Base-by-base conservation (phyloP, 2,113 vertebrate species). In the Turnix velox region DNA sequence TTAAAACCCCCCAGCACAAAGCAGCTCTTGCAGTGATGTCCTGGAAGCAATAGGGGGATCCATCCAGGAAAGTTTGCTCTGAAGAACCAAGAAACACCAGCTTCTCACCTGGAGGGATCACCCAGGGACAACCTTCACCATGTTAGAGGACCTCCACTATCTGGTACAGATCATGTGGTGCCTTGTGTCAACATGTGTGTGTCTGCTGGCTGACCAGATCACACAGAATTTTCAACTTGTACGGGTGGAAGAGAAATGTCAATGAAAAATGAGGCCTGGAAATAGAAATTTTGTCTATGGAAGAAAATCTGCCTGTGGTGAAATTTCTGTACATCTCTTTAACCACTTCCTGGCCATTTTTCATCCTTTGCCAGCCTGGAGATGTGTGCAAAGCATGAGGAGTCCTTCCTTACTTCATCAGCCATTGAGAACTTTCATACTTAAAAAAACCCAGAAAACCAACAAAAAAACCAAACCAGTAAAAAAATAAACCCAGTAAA, bases 111-210 rank as follows among this genome's bases (percentile, higher is more conserved):
- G n/a, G 20, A 75, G 11, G 31, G n/a, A 25, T 40, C 9, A 81
- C 23, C 14, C 43, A 18, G 30, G 12, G 31, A 65, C 11, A 61
- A 7, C 3, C 3, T 12, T 23, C 39, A n/a, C 9, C 9, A 35
- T 14, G 6, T 30, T 5, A 27, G 4, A 7, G n/a, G 39, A 62
- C 18, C 10, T 74, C 65, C 23, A 15, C 19, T 31, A 3, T 2
- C 58, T 17, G 33, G 3, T 35, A 18, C 1, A 0, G 40, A 14
- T 17, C 16, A 2, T 19, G 20, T 9, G 9, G 2, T 27, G 6
- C 20, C 39, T 35, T 7, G 30, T n/a, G 30, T 43, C 67, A 39
- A 14, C 14, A 27, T 0, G 0, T 13, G 31, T 31, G n/a, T 62
- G 19, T 10, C 69, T 82, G 57, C 52, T 85, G 43, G 72, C 27